phyloP scores from a whole-genome alignment of 1,140 invertebrate genomes.

The Cotesia vestalis region DNA sequence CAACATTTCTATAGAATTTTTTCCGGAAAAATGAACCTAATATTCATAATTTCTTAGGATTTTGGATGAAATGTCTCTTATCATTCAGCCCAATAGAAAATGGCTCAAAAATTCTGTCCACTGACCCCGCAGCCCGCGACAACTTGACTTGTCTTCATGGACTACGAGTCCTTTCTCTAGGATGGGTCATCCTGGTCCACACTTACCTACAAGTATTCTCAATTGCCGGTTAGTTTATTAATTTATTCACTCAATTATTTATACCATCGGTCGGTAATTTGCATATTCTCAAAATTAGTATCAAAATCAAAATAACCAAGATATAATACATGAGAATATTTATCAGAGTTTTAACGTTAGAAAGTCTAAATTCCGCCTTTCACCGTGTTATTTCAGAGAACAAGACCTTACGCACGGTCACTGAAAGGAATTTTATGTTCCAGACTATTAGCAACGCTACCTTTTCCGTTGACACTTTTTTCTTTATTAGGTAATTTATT shows the following conservation, averaged over 20 bases:
- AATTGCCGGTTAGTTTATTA: constrained; percentile 72
- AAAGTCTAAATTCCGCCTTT: constrained; percentile 41
- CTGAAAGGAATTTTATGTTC: constrained; percentile 81
- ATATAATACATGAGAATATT: neutral
- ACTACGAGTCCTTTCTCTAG: constrained; percentile 82
- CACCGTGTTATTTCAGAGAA: constrained; percentile 62
- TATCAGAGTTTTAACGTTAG: neutral
- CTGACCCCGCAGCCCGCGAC: constrained; percentile 69
- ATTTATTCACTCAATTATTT: neutral
- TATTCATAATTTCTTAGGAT: constrained; percentile 55
- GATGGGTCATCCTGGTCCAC: constrained; percentile 94
- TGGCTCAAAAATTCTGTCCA: constrained; percentile 70
- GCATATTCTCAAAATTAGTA: neutral
- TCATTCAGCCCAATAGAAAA: constrained; percentile 73
- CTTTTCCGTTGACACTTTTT: constrained; percentile 92
- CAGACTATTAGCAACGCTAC: constrained; percentile 88
- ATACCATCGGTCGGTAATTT: neutral
- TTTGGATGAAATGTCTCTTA: constrained; percentile 68
- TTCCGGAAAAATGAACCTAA: neutral
- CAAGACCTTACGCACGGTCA: constrained; percentile 78
- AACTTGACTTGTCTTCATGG: constrained; percentile 83
- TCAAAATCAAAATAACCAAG: neutral
- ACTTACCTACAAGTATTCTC: constrained; percentile 84
- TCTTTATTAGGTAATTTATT: constrained; percentile 79
- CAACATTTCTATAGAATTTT: neutral